Conservation (phyloP, 2,888 invertebrate species). For the Melanostoma scalare region DNA sequence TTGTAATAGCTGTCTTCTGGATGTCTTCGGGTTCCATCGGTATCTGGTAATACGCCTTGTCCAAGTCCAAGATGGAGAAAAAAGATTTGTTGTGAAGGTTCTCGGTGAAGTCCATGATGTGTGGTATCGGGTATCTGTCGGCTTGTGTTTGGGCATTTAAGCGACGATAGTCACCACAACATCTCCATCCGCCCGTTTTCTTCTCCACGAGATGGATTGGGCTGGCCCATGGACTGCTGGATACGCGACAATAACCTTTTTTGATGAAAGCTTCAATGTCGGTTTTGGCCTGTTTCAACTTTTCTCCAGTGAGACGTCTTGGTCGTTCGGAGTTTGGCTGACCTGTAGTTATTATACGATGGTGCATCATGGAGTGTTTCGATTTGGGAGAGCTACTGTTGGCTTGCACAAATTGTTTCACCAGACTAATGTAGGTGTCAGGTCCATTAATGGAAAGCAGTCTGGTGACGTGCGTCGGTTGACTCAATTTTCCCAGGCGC, state of each 20-base stretch:
- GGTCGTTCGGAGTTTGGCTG: conserved; percentile 30
- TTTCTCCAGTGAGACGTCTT: conserved; percentile 1
- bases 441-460: neutral
- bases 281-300: neutral
- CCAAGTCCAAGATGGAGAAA: no score
- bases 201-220: conserved; percentile 19
- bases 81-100: no score
- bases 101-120: no score
- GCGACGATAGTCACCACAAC: conserved; percentile 2
- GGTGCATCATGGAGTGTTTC: conserved; percentile 3
- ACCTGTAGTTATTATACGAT: conserved; percentile 29
- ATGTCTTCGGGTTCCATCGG: conserved; percentile 41
- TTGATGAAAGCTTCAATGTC: neutral
- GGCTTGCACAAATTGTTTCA: neutral
- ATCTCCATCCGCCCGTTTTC: no score
- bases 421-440: neutral
- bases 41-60: neutral
- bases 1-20: conserved; percentile 73
- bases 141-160: conserved; percentile 74
- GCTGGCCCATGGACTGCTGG: conserved; percentile 1
- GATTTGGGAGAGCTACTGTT: neutral
- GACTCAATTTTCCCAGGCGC: neutral
- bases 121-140: conserved; percentile 77
- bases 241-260: neutral
- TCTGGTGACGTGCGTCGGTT: neutral